These are phyloP conservation scores for Perithous albicinctus DNA, from an alignment of 2,888 invertebrate species.

Conservation along the genomic window DNA sequence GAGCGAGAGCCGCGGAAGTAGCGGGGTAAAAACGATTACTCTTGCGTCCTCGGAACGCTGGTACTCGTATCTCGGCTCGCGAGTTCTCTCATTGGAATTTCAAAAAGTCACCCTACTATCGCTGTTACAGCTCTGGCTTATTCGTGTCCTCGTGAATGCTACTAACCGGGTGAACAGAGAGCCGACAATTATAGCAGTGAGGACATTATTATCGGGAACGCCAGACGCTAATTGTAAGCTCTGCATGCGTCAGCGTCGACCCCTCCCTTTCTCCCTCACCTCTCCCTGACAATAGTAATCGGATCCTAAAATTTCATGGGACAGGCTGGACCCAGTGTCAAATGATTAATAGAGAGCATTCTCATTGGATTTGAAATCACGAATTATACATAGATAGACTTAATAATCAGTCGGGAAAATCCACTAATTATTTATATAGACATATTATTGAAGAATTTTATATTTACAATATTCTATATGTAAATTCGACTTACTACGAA, in stretches of 20 bases:
- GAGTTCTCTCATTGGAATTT: conserved; percentile 47
- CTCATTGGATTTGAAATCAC: conserved; percentile 26
- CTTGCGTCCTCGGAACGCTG: conserved; percentile 61
- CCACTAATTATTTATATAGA: background rate
- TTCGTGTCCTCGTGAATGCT: conserved; percentile 26
- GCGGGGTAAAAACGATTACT: conserved; percentile 75
- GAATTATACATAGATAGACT: conserved; percentile 31
- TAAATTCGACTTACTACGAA: background rate
- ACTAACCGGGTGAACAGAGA: conserved; percentile 4
- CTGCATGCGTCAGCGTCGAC: conserved; percentile 39
- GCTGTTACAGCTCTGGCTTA: conserved; percentile 22
- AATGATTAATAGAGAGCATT: conserved; percentile 49
- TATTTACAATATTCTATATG: background rate
- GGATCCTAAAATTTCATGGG: conserved; percentile 47
- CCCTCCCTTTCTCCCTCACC: background rate
- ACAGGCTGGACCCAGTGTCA: conserved; percentile 42
- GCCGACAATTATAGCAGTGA: conserved; percentile 35
- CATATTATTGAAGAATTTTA: background rate
- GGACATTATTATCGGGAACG: conserved; percentile 34
- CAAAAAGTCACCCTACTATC: conserved; percentile 41
- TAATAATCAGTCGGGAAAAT: conserved; percentile 37
- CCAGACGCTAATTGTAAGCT: conserved; percentile 52
- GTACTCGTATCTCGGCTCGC: conserved; percentile 32
- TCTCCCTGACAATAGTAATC: conserved; percentile 45
- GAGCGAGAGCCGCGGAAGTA: conserved; percentile 61